These are phyloP conservation scores for Melanotaenia maccullochi DNA, from an alignment of 2,797 vertebrate species.

Conservation along the genomic window DNA sequence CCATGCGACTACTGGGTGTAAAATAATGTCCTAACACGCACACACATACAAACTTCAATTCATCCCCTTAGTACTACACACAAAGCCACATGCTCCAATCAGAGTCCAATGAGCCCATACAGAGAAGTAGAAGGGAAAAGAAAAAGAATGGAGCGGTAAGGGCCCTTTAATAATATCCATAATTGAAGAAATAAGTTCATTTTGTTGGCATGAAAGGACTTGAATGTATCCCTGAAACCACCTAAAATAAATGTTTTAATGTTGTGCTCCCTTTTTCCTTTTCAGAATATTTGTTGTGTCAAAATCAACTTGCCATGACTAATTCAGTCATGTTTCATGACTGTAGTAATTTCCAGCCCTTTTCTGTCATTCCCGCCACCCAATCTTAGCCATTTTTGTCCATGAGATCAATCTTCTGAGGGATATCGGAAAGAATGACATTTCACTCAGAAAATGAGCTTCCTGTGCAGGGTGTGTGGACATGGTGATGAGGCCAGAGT, in stretches of 20 bases:
- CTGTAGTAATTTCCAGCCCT: background rate
- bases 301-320: background rate
- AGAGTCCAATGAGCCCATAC: conserved; percentile 62
- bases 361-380: background rate
- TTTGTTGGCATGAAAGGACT: conserved; percentile 28
- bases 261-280: background rate
- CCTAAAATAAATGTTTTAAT: conserved; percentile 1
- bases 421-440: background rate
- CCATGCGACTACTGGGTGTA: conserved; percentile 69
- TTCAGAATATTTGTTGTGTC: too few species aligned
- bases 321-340: conserved; percentile 2
- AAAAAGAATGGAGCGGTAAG: conserved; percentile 28
- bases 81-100: conserved; percentile 54
- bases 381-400: background rate
- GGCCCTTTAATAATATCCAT: conserved; percentile 43
- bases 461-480: background rate
- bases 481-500: background rate
- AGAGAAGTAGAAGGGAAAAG: conserved; percentile 49
- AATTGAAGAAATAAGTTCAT: conserved; percentile 49
- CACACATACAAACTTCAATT: conserved; percentile 47
- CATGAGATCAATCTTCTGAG: background rate
- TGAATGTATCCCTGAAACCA: conserved; percentile 9
- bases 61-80: conserved; percentile 43
- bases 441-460: conserved; percentile 1
- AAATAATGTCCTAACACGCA: conserved; percentile 64